Conservation (phyloP, 2,888 invertebrate genomes). For the Catonia carolina region DNA sequence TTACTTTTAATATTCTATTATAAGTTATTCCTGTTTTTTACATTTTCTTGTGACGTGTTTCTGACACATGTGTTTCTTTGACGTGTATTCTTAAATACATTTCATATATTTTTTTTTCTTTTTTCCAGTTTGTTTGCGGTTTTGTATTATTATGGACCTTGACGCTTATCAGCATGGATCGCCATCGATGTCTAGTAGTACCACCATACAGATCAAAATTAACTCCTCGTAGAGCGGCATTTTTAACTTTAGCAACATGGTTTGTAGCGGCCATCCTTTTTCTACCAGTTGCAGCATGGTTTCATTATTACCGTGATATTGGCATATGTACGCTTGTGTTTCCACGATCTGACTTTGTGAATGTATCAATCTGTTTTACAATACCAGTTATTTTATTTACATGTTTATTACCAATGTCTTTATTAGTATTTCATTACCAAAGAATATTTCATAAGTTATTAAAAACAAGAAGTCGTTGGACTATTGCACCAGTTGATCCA, state of each 20-base stretch:
- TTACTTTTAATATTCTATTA: too few relatives aligned
- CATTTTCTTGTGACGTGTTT: too few relatives aligned
- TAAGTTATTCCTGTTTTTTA: too few relatives aligned
- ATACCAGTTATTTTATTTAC: constrained; percentile 47
- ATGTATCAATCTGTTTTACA: constrained; percentile 47
- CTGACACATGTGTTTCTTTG: too few relatives aligned
- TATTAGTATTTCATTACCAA: constrained; percentile 50
- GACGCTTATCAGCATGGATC: constrained; percentile 51
- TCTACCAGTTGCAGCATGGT: constrained; percentile 50
- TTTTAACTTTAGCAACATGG: constrained; percentile 46
- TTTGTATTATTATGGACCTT: constrained; percentile 53
- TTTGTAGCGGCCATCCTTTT: constrained; percentile 45
- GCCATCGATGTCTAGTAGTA: constrained; percentile 50
- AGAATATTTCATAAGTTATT: constrained; percentile 50
- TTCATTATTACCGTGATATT: constrained; percentile 39
- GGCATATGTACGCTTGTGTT: constrained; percentile 50
- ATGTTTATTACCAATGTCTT: constrained; percentile 49
- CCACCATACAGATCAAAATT: constrained; percentile 50
- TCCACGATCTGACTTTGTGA: constrained; percentile 44
- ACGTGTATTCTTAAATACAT: too few relatives aligned
- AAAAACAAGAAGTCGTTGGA: constrained; percentile 48
- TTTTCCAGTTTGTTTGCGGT: constrained; percentile 51
- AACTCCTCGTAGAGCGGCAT: constrained; percentile 43
- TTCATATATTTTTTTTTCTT: too few relatives aligned
- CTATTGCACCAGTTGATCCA: constrained; percentile 29